Conservation (phyloP, 2,113 vertebrate genomes). For the Bubalus kerabau region DNA sequence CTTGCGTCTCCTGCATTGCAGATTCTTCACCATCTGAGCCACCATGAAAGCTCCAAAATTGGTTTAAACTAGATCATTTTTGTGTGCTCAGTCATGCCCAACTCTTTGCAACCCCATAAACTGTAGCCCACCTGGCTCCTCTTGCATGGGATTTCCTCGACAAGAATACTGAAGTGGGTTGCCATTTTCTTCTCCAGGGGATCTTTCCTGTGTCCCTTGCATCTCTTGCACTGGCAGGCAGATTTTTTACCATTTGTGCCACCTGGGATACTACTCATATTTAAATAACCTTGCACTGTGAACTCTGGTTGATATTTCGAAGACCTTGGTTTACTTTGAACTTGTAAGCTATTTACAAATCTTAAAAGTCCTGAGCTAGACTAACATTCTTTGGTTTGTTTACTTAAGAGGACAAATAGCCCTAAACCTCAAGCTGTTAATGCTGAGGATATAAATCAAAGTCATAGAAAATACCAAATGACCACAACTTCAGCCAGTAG, state of each 20-base stretch:
- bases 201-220: not conserved
- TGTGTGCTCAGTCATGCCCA: not conserved
- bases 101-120: not conserved
- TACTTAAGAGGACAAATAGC: constrained; percentile 34
- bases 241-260: not conserved
- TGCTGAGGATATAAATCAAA: not conserved
- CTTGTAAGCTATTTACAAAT: not conserved
- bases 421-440: not conserved
- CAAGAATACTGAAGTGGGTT: not conserved
- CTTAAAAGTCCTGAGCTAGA: not conserved
- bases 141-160: not conserved
- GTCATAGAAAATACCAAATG: not conserved
- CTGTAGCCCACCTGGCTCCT: not conserved
- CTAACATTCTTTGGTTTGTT: not conserved
- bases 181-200: not conserved
- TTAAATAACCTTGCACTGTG: not conserved
- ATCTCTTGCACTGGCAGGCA: not conserved
- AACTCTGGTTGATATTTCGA: not conserved
- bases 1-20: not conserved
- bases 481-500: not conserved
- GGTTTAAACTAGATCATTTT: not conserved
- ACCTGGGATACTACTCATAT: not conserved
- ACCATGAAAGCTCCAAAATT: not conserved
- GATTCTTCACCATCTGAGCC: not conserved
- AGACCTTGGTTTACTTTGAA: constrained; percentile 23